Conservation (phyloP, 1,140 invertebrate genomes). For the Asobara japonica region DNA sequence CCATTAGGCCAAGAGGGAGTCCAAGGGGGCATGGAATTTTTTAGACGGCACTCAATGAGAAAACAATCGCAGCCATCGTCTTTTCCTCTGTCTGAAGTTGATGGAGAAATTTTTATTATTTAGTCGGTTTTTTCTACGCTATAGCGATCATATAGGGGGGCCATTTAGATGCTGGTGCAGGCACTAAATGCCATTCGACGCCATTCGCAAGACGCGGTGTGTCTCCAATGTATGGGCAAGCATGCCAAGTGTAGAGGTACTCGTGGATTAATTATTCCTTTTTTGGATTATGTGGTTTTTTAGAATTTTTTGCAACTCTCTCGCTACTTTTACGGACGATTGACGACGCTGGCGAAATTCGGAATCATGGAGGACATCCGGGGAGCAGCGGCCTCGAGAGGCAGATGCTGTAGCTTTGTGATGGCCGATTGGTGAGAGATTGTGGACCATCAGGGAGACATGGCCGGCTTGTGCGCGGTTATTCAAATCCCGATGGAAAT, state of each 20-base stretch:
- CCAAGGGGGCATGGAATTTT: slow-evolving; percentile 67
- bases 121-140: slow-evolving; percentile 37
- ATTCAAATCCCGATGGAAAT: slow-evolving; percentile 45
- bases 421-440: slow-evolving; percentile 49
- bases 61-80: slow-evolving; percentile 10
- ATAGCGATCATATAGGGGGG: background rate
- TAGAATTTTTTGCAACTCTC: too few relatives aligned
- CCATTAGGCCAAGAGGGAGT: slow-evolving; percentile 65
- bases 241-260: slow-evolving; percentile 52
- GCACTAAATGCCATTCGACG: slow-evolving; percentile 40
- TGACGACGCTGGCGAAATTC: background rate
- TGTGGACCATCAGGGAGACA: slow-evolving; percentile 47
- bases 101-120: slow-evolving; percentile 16
- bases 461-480: slow-evolving; percentile 13
- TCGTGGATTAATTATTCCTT: background rate
- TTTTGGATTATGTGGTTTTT: too few relatives aligned
- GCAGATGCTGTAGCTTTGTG: slow-evolving; percentile 17
- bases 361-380: slow-evolving; percentile 21
- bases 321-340: background rate
- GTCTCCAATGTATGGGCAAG: slow-evolving; percentile 60
- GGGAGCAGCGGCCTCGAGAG: background rate
- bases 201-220: slow-evolving; percentile 61
- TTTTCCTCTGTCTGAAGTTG: slow-evolving; percentile 38
- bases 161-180: background rate
- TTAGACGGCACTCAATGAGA: slow-evolving; percentile 40